Conservation (phyloP, 2,888 invertebrate genomes). For the Drosophila colorata region DNA sequence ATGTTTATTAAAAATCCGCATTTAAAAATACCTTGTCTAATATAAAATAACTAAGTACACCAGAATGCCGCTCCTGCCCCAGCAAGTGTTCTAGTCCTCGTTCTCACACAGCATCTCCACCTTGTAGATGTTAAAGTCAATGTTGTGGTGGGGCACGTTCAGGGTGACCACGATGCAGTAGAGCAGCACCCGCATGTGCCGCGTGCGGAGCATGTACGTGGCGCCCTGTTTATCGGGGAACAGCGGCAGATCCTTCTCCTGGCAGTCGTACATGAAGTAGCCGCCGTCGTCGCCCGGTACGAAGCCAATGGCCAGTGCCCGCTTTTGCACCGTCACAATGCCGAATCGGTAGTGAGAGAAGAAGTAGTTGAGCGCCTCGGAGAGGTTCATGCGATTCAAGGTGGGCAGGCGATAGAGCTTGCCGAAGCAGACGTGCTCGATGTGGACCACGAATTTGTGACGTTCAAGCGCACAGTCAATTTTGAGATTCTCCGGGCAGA, state of each 20-base stretch:
- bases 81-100: slow-evolving; percentile 39
- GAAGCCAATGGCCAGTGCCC: slow-evolving; percentile 87
- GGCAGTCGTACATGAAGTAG: slow-evolving; percentile 90
- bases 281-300: slow-evolving; percentile 84
- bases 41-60: not conserved
- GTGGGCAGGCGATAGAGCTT: slow-evolving; percentile 86
- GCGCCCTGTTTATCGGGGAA: slow-evolving; percentile 87
- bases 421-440: slow-evolving; percentile 87
- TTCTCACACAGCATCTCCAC: slow-evolving; percentile 74
- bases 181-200: slow-evolving; percentile 87
- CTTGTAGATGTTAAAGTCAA: slow-evolving; percentile 86
- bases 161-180: slow-evolving; percentile 88
- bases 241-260: slow-evolving; percentile 87
- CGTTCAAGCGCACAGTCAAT: slow-evolving; percentile 87
- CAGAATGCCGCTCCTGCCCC: not conserved
- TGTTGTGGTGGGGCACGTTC: slow-evolving; percentile 86
- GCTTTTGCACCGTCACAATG: slow-evolving; percentile 86
- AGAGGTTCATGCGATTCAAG: slow-evolving; percentile 87
- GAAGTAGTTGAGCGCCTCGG: slow-evolving; percentile 88
- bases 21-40: slow-evolving; percentile 9
- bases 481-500: slow-evolving; percentile 87
- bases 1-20: not conserved
- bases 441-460: slow-evolving; percentile 87
- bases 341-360: slow-evolving; percentile 87
- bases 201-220: slow-evolving; percentile 88